A percentile compares a stretch with the other conserved stretches of the same genome.
Conservation (phyloP, 92 coral and sea anemone genomes). For the Ricordea florida region DNA sequence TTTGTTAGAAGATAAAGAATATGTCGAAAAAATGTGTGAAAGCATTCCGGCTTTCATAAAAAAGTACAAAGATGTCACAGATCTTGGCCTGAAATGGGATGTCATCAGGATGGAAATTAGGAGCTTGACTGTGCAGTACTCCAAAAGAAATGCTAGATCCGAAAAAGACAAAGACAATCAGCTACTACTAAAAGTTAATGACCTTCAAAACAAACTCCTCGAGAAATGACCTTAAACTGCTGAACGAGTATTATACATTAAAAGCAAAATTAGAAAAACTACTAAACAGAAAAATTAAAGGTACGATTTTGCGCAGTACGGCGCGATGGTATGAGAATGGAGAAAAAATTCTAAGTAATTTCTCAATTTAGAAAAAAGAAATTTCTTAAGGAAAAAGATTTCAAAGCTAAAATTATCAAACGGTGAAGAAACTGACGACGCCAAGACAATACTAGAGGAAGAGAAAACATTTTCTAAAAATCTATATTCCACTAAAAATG, state of each 20-base stretch:
- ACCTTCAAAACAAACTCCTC: constrained; percentile 2
- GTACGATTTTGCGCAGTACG: constrained; percentile 24
- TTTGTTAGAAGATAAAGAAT: not conserved
- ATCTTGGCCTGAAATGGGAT: not conserved
- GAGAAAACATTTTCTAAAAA: not conserved
- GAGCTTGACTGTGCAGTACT: constrained; percentile 11
- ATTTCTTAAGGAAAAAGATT: not conserved
- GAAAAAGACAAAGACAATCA: not conserved
- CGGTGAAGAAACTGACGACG: not conserved
- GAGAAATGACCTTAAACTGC: not conserved
- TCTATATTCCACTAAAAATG: constrained; percentile 1
- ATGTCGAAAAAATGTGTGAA: not conserved
- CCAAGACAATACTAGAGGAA: not conserved
- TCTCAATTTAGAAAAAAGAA: constrained; percentile 5
- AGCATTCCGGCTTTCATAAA: not conserved
- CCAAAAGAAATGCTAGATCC: not conserved
- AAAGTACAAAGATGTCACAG: not conserved
- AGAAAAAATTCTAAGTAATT: constrained; percentile 10
- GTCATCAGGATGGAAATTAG: constrained; percentile 28
- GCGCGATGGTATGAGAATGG: constrained; percentile 25
- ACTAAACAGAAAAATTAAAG: not conserved
- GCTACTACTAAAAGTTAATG: not conserved
- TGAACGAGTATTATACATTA: not conserved
- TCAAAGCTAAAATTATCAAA: constrained; percentile 10
- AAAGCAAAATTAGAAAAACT: constrained; percentile 7